A percentile compares a stretch with the other conserved stretches of the same genome.
These are phyloP conservation scores for Chrysolina haemoptera DNA, from an alignment of 2,888 invertebrate species.

Conservation along the genomic window DNA sequence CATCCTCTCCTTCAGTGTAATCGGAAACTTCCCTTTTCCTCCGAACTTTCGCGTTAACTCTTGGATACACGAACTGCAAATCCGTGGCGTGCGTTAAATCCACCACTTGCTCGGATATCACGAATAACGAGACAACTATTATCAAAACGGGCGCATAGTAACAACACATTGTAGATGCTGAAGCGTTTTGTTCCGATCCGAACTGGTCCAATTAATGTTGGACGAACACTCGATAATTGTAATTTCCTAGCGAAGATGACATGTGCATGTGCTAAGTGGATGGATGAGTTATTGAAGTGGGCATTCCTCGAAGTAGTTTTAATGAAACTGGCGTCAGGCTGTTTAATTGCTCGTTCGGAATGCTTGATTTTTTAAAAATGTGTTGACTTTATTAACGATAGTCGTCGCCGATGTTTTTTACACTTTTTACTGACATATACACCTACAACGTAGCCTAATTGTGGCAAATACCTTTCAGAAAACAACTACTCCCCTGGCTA, in stretches of 20 bases:
- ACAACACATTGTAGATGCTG: conserved; percentile 33
- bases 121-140: conserved; percentile 17
- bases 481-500: too few species aligned
- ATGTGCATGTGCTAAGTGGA: conserved; percentile 22
- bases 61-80: conserved; percentile 56
- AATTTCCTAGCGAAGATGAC: conserved; percentile 18
- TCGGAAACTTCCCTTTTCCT: conserved; percentile 32
- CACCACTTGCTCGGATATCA: conserved; percentile 16
- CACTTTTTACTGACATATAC: too few species aligned
- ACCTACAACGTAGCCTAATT: too few species aligned
- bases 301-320: neutral
- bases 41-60: conserved; percentile 48
- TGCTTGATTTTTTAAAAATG: too few species aligned
- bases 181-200: neutral
- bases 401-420: too few species aligned
- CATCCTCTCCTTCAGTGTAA: neutral
- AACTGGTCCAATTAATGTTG: conserved; percentile 23
- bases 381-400: too few species aligned
- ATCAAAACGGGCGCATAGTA: conserved; percentile 31
- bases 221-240: conserved; percentile 3
- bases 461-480: too few species aligned
- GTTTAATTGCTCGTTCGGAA: neutral
- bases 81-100: conserved; percentile 47
- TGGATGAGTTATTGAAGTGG: conserved; percentile 17
- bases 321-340: conserved; percentile 8